Percentiles rank a stretch among this genome's conserved stretches.
Evolutionary conservation across 2,797 vertebrate species (phyloP).

Genomic region (Harpagifer antarcticus): DNA sequence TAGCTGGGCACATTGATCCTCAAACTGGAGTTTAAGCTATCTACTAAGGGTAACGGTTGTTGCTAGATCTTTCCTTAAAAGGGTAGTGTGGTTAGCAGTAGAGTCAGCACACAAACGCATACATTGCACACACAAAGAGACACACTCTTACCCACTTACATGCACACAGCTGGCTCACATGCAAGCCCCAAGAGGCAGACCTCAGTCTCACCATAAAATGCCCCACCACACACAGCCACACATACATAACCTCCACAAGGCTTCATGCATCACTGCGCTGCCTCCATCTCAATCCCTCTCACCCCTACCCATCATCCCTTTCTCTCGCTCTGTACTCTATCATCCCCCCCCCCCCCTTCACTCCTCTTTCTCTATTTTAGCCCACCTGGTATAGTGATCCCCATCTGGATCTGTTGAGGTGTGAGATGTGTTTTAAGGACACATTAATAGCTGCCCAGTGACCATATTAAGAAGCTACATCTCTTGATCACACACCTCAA

Average conservation of each 20-base stretch:
- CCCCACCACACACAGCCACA: constrained; percentile 45
- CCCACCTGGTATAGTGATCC: constrained; percentile 65
- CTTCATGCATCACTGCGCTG: constrained; percentile 46
- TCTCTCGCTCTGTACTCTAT: constrained; percentile 2
- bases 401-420: constrained; percentile 57
- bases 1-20: neutral
- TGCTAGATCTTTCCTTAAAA: constrained; percentile 20
- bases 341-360: neutral
- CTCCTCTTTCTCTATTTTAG: constrained; percentile 8
- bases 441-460: constrained; percentile 63
- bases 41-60: neutral
- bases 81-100: neutral
- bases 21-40: constrained; percentile 1
- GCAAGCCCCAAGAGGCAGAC: constrained; percentile 58
- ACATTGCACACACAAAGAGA: constrained; percentile 9
- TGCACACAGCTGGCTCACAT: constrained; percentile 60
- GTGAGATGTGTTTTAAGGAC: constrained; percentile 67
- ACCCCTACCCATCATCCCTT: neutral
- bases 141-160: constrained; percentile 34
- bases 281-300: constrained; percentile 36
- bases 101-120: constrained; percentile 28
- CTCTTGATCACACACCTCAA: constrained; percentile 42
- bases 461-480: constrained; percentile 60
- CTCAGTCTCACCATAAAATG: constrained; percentile 61
- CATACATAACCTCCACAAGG: constrained; percentile 37